These are phyloP conservation scores for Aeoliscus strigatus DNA, from an alignment of 2,797 vertebrate species.

Conservation along the genomic window DNA sequence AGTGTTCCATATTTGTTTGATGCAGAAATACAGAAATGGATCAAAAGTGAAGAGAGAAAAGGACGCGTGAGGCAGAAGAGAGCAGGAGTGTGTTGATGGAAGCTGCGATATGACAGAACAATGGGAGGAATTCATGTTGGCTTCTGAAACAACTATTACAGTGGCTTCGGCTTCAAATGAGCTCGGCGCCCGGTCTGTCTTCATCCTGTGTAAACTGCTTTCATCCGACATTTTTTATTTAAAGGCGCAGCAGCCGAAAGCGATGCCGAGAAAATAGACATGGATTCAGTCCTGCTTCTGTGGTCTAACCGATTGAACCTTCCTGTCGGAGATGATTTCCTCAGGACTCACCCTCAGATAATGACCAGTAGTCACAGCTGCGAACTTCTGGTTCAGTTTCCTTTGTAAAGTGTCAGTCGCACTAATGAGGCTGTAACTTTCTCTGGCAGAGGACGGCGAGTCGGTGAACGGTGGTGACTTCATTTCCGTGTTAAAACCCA, in stretches of 20 bases:
- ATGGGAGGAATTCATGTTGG: slow-evolving; percentile 13
- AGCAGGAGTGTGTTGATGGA: neutral
- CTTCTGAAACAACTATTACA: slow-evolving; percentile 21
- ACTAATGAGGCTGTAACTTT: too few relatives aligned
- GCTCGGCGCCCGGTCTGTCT: slow-evolving; percentile 8
- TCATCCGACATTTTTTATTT: neutral
- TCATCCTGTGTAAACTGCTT: slow-evolving; percentile 16
- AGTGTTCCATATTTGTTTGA: slow-evolving; percentile 9
- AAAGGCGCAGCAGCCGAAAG: slow-evolving; percentile 3
- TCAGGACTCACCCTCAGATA: too few relatives aligned
- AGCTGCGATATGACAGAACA: slow-evolving; percentile 9
- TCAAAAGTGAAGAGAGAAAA: neutral
- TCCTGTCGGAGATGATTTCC: too few relatives aligned
- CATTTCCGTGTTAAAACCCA: too few relatives aligned
- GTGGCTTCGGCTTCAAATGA: slow-evolving; percentile 19
- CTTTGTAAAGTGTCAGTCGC: too few relatives aligned
- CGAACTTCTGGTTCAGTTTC: too few relatives aligned
- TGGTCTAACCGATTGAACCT: too few relatives aligned
- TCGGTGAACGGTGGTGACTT: too few relatives aligned
- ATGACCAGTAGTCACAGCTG: too few relatives aligned
- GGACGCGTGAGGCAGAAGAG: neutral
- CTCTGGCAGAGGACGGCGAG: too few relatives aligned
- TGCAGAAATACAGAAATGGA: slow-evolving; percentile 10
- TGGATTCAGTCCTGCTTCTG: too few relatives aligned
- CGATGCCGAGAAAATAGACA: slow-evolving; percentile 7